A percentile compares a stretch with the other conserved stretches of the same genome.
These are phyloP conservation scores for Trachelipus rathkii DNA, from an alignment of 1,140 invertebrate species.

Conservation along the genomic window DNA sequence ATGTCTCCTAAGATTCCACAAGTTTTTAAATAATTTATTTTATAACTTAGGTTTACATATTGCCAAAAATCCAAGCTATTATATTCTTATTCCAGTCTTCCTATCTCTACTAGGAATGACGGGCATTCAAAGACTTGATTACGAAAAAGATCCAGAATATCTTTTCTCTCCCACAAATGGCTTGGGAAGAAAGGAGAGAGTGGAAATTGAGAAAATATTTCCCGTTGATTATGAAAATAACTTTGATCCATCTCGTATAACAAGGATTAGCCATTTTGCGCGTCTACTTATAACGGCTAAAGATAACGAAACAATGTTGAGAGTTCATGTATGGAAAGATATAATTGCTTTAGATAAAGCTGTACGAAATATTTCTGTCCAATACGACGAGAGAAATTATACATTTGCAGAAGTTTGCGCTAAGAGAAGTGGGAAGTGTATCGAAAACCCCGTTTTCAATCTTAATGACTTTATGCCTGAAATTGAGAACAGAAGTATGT, in stretches of 20 bases:
- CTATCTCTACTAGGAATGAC: constrained; percentile 74
- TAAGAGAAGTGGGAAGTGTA: constrained; percentile 74
- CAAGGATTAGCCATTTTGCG: constrained; percentile 67
- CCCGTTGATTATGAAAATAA: constrained; percentile 80
- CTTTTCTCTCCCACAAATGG: constrained; percentile 83
- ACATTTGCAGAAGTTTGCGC: constrained; percentile 78
- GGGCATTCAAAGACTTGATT: constrained; percentile 71
- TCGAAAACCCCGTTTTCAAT: constrained; percentile 78
- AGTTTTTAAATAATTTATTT: constrained; percentile 67
- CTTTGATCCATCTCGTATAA: constrained; percentile 80
- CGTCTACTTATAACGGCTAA: constrained; percentile 78
- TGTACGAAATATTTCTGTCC: constrained; percentile 69
- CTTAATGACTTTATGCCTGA: constrained; percentile 73
- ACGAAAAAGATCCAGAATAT: constrained; percentile 90
- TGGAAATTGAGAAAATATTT: constrained; percentile 75
- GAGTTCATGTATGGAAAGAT: constrained; percentile 72
- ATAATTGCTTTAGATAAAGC: constrained; percentile 68
- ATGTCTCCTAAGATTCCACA: constrained; percentile 42
- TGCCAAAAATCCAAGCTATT: constrained; percentile 75
- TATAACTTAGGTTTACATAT: constrained; percentile 74
- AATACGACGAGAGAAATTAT: constrained; percentile 61
- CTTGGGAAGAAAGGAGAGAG: constrained; percentile 64
- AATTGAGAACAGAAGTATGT: constrained; percentile 66
- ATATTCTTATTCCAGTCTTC: constrained; percentile 78
- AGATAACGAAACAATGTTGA: constrained; percentile 73